These are phyloP conservation scores for Pseudeuparius sepicola DNA, from an alignment of 2,888 invertebrate species.

Conservation along the genomic window DNA sequence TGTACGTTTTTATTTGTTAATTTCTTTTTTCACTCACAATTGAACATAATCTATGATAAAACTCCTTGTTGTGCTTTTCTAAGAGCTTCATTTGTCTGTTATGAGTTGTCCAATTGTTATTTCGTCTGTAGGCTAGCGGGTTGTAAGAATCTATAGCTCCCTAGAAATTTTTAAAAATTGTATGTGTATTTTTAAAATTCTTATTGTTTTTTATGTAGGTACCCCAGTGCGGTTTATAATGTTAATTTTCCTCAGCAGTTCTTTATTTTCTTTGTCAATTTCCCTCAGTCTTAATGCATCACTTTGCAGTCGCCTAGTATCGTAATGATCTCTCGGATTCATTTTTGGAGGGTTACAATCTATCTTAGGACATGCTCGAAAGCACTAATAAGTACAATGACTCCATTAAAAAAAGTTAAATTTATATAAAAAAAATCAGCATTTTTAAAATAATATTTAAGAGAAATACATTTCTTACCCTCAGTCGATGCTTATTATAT, in stretches of 20 bases:
- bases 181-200: neutral
- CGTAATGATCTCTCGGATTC: conserved; percentile 44
- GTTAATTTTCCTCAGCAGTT: conserved; percentile 49
- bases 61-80: conserved; percentile 26
- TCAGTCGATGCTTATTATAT: conserved; percentile 29
- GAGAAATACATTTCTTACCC: conserved; percentile 26
- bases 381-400: too few relatives aligned
- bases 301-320: conserved; percentile 34
- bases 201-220: neutral
- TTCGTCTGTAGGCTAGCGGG: conserved; percentile 27
- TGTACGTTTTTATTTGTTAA: neutral
- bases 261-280: conserved; percentile 48
- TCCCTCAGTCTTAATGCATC: conserved; percentile 37
- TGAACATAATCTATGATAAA: conserved; percentile 22
- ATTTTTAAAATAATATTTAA: neutral
- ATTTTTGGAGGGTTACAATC: conserved; percentile 47
- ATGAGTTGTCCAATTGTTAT: conserved; percentile 29
- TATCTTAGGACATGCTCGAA: conserved; percentile 31
- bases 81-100: conserved; percentile 26
- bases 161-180: conserved; percentile 18
- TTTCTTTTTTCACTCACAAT: conserved; percentile 21
- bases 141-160: conserved; percentile 31
- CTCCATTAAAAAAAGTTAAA: too few relatives aligned
- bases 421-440: too few relatives aligned
- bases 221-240: conserved; percentile 45